These are phyloP conservation scores for Galerucella calmariensis DNA, from an alignment of 2,888 invertebrate genomes.

Conservation along the genomic window DNA sequence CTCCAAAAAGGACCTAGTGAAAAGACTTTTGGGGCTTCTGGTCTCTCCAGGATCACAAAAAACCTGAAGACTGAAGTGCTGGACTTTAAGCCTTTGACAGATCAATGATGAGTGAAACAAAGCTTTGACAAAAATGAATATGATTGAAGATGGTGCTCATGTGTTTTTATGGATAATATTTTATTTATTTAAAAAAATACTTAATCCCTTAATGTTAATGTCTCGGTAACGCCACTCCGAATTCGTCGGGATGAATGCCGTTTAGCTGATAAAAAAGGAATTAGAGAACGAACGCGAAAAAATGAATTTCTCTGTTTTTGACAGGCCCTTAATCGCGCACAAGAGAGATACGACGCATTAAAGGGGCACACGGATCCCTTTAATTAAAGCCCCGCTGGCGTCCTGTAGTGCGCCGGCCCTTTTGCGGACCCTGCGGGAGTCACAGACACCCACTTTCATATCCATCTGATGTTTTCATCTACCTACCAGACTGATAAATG, in stretches of 20 bases:
- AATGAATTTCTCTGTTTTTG: constrained; percentile 68
- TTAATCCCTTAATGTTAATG: background rate
- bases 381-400: constrained; percentile 58
- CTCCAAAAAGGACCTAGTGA: too few species aligned
- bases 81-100: too few species aligned
- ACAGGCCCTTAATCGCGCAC: constrained; percentile 67
- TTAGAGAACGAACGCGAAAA: constrained; percentile 67
- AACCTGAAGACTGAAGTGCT: too few species aligned
- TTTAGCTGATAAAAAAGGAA: constrained; percentile 67
- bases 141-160: background rate
- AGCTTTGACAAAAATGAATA: too few species aligned
- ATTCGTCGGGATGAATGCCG: constrained; percentile 60
- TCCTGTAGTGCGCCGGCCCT: constrained; percentile 31
- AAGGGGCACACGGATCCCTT: constrained; percentile 63
- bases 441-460: constrained; percentile 20
- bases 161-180: background rate
- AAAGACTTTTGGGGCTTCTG: too few species aligned
- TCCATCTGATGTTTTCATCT: constrained; percentile 22
- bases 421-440: constrained; percentile 25
- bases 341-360: constrained; percentile 61
- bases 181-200: background rate
- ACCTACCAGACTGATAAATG: constrained; percentile 21
- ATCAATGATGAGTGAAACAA: too few species aligned
- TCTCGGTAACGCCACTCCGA: constrained; percentile 27
- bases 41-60: too few species aligned